Conservation (phyloP, 1,140 invertebrate species). For the Pteromalus puparum region DNA sequence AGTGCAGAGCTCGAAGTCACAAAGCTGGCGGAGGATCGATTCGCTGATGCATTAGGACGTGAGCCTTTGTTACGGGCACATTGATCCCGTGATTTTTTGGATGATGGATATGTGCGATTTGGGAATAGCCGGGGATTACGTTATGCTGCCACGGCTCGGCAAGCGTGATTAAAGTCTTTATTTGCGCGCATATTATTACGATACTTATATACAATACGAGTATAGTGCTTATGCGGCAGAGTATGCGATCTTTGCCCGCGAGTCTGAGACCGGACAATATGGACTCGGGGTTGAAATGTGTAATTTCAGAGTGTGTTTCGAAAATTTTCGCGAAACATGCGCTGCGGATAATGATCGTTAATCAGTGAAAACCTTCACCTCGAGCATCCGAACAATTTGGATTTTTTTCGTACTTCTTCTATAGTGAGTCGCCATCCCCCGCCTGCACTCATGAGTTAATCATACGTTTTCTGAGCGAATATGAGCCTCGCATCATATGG, state of each 20-base stretch:
- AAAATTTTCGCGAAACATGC: too few relatives aligned
- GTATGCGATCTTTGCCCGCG: too few relatives aligned
- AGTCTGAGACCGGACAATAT: too few relatives aligned
- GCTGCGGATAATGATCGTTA: not conserved
- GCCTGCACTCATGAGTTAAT: conserved; percentile 30
- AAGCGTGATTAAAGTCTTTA: too few relatives aligned
- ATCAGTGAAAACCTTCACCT: not conserved
- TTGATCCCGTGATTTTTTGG: not conserved
- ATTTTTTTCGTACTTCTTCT: not conserved
- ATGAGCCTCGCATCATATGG: conserved; percentile 12
- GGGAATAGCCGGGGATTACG: not conserved
- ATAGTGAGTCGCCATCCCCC: not conserved
- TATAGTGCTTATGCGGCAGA: not conserved
- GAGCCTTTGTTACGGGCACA: not conserved
- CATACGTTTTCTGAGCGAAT: conserved; percentile 38
- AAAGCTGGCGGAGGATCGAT: not conserved
- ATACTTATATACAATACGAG: not conserved
- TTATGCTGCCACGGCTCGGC: not conserved
- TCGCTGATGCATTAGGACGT: not conserved
- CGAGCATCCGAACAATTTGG: not conserved
- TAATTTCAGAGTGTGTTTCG: too few relatives aligned
- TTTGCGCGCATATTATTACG: not conserved
- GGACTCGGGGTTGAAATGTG: too few relatives aligned
- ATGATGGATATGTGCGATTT: not conserved
- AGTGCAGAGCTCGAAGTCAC: not conserved